phyloP scores from a whole-genome alignment of 2,797 vertebrate species.

The Brachymystax lenok region DNA sequence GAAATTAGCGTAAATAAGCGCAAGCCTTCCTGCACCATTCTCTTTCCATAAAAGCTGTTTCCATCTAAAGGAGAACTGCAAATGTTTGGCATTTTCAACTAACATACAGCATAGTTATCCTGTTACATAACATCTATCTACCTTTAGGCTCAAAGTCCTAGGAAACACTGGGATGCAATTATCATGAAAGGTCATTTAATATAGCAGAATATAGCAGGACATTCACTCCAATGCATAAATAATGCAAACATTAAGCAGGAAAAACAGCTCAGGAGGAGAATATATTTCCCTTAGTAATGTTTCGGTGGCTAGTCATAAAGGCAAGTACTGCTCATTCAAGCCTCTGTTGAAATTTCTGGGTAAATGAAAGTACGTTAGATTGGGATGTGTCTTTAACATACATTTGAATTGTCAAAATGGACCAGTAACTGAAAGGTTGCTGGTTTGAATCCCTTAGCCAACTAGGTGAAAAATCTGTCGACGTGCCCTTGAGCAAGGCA shows the following conservation, averaged over 20 bases:
- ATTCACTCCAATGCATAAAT: constrained; percentile 51
- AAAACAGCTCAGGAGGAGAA: constrained; percentile 56
- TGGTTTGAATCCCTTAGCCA: too few relatives aligned
- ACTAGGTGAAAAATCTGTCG: too few relatives aligned
- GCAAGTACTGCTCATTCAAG: constrained; percentile 20
- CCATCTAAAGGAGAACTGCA: constrained; percentile 32
- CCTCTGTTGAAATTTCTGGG: constrained; percentile 18
- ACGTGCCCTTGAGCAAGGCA: too few relatives aligned
- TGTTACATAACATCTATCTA: constrained; percentile 69
- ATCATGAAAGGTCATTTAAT: constrained; percentile 76
- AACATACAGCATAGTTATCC: constrained; percentile 62
- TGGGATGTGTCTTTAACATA: constrained; percentile 22
- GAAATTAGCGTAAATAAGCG: constrained; percentile 27
- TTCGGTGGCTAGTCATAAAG: constrained; percentile 27
- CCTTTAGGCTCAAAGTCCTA: constrained; percentile 61
- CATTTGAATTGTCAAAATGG: constrained; percentile 10
- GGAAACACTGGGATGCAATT: constrained; percentile 67
- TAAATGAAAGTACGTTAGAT: constrained; percentile 21
- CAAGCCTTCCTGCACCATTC: constrained; percentile 26
- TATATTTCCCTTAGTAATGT: constrained; percentile 43
- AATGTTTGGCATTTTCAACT: constrained; percentile 69
- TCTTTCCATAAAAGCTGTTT: constrained; percentile 40
- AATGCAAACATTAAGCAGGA: constrained; percentile 50
- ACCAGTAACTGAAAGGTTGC: too few relatives aligned
- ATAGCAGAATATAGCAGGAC: constrained; percentile 47